These are phyloP conservation scores for Gymnorhina tibicen DNA, from an alignment of 2,113 vertebrate species.

Conservation along the genomic window DNA sequence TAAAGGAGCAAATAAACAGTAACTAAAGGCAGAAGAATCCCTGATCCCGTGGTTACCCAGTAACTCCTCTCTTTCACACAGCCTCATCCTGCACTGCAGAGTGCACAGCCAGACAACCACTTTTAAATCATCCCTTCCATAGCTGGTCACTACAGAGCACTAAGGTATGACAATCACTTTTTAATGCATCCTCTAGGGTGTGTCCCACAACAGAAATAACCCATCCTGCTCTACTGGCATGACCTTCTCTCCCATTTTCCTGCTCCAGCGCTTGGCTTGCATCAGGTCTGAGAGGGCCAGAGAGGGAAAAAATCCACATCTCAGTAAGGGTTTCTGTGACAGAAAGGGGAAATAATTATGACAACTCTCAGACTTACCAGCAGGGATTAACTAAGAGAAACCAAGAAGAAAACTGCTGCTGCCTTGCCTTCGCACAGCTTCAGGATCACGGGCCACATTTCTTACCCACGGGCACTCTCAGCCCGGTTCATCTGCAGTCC, in stretches of 20 bases:
- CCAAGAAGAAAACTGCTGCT: not conserved
- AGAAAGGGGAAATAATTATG: not conserved
- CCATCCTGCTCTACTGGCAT: not conserved
- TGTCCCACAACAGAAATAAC: conserved; percentile 1
- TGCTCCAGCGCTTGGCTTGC: not conserved
- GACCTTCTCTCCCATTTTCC: not conserved
- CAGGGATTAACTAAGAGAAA: not conserved
- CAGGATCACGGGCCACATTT: not conserved
- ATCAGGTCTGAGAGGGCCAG: not conserved
- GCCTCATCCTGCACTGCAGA: not conserved
- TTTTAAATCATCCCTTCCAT: not conserved
- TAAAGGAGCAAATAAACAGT: not conserved
- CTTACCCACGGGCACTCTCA: fast-evolving
- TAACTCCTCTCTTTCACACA: not conserved
- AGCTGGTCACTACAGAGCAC: not conserved
- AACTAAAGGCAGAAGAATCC: not conserved
- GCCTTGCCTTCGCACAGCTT: not conserved
- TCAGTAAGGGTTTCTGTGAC: not conserved
- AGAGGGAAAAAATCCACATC: not conserved
- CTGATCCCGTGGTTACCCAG: not conserved
- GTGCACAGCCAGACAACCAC: not conserved
- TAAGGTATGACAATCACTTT: not conserved
- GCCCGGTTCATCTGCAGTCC: not conserved
- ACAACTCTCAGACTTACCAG: not conserved
- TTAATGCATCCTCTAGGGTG: not conserved